These are phyloP conservation scores for Harpagoxenus sublaevis DNA, from an alignment of 2,888 invertebrate species.

Conservation along the genomic window DNA sequence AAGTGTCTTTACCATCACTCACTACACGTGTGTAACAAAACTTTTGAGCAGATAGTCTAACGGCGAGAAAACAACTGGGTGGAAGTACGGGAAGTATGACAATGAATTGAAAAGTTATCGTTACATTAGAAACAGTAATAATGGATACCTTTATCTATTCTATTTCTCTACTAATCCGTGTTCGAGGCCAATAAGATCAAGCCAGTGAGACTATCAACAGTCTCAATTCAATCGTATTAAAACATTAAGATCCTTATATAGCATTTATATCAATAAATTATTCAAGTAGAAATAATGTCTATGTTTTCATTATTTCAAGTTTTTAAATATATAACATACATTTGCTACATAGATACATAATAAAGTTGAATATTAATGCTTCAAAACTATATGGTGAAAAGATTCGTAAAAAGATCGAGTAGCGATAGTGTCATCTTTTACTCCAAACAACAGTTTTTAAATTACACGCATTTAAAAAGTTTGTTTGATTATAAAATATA, in stretches of 20 bases:
- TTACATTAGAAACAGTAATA: slow-evolving; percentile 40
- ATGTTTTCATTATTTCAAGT: neutral
- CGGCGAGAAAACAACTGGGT: slow-evolving; percentile 52
- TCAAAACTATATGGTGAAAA: neutral
- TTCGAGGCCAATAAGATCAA: neutral
- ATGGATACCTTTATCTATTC: slow-evolving; percentile 23
- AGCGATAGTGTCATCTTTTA: neutral
- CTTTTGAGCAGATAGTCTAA: slow-evolving; percentile 33
- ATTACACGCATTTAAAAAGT: neutral
- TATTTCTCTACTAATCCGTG: neutral
- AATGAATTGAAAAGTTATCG: slow-evolving; percentile 43
- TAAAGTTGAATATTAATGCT: neutral
- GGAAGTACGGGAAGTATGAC: slow-evolving; percentile 43
- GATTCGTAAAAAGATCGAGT: neutral
- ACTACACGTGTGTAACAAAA: slow-evolving; percentile 39
- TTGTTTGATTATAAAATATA: neutral
- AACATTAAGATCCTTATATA: neutral
- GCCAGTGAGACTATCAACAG: neutral
- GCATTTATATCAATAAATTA: neutral
- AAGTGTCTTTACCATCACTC: slow-evolving; percentile 51
- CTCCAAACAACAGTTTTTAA: neutral
- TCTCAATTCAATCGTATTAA: neutral
- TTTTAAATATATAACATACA: neutral
- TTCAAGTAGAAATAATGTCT: neutral
- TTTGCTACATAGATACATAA: neutral